phyloP scores from a whole-genome alignment of 2,113 vertebrate species.

The Copsychus sechellarum region DNA sequence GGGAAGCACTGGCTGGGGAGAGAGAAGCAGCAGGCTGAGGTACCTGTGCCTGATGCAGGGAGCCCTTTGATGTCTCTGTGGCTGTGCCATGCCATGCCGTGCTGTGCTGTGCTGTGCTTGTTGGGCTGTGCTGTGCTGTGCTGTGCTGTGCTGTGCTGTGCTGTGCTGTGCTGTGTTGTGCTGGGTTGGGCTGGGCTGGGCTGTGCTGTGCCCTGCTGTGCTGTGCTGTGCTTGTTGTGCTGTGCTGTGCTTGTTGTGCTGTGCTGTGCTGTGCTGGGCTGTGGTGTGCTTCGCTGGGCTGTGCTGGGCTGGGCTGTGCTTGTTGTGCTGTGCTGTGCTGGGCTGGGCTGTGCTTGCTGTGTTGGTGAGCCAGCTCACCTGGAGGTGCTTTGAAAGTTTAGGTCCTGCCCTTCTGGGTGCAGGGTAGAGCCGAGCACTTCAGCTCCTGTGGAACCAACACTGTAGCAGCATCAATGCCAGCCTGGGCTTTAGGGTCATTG shows the following conservation, averaged over 20 bases:
- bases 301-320: no score
- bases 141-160: no score
- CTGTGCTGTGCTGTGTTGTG: no score
- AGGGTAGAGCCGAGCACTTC: neutral
- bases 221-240: no score
- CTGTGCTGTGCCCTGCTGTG: no score
- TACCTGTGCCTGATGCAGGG: fast-evolving
- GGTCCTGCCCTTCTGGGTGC: fast-evolving
- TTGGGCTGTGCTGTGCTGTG: no score
- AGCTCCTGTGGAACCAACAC: neutral
- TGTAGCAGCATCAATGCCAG: no score
- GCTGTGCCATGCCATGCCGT: neutral
- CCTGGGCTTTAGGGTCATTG: neutral
- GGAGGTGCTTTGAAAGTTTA: neutral
- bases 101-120: no score
- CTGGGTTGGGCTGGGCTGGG: neutral
- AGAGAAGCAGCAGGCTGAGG: neutral
- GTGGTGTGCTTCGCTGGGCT: no score
- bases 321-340: neutral
- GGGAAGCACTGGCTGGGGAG: neutral
- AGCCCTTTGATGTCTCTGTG: neutral
- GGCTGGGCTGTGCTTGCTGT: neutral
- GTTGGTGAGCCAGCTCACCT: neutral
- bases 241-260: no score
- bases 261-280: neutral